Base-by-base conservation (phyloP, 2,888 invertebrate species). In the Agrotis clavis region DNA sequence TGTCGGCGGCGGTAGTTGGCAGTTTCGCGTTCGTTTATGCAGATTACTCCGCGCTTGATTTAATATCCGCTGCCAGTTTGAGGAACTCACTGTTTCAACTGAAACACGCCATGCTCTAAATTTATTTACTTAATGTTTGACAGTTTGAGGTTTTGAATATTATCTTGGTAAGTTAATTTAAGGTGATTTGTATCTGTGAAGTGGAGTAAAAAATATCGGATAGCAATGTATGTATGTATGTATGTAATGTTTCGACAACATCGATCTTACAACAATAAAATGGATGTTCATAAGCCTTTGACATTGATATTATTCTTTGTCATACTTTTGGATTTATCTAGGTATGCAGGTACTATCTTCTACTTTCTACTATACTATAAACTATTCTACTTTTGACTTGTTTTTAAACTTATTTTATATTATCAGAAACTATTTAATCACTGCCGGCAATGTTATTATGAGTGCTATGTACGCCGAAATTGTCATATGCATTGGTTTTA, bases 41-140 rank as follows among this genome's bases (percentile, higher is more conserved):
- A 92, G 89, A 92, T 92, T 89, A 88, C 77, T 75, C 80, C 69
- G 65, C 83, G 81, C 84, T 79, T 84, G 81, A 87, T 87, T 87
- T 89, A 91, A 89, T 88, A 86, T 80, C 73, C 71, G 69, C 84
- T 50, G 60, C 48, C 77, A 65, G 65, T 76, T 77, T 67, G 67
- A 84, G 59, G 45, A 62, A 74, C 69, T 77, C 69, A 56, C 30
- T 62, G 72, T 69, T 30, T 48, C 60, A 69, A 61, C 21, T 61
- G 62, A 54, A 71, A 57, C 65, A 63, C 21, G 59, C 61, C 63
- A 63, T 80, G 80, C 71, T 71, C 74, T 56, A 67, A 57, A 66
- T 56, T 82, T 53, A 74, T 64, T 66, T 30, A 73, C 60, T 66
- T 57, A 67, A 56, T 71, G 21, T 71, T 74, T 71, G 54, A 60